phyloP scores from a whole-genome alignment of 92 coral and sea anemone genomes.

The Siderastrea siderea region DNA sequence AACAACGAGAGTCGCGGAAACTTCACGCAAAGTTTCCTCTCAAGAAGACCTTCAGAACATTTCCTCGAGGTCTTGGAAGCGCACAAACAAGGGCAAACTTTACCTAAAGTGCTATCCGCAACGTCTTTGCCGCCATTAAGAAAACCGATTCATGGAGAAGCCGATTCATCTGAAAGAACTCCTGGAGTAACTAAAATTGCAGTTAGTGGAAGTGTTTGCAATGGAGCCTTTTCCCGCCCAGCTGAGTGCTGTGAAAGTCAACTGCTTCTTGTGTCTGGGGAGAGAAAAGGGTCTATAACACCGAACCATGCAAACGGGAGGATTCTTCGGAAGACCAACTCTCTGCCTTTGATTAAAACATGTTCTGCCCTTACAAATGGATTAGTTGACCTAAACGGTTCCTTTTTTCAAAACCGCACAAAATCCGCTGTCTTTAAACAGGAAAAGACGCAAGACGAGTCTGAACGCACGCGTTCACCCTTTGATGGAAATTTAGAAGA shows the following conservation, averaged over 20 bases:
- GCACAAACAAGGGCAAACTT: not conserved
- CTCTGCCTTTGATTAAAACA: conserved; percentile 42
- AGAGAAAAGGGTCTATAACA: not conserved
- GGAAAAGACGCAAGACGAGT: not conserved
- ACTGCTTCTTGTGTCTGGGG: not conserved
- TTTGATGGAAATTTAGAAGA: conserved; percentile 42
- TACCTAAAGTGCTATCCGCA: conserved; percentile 20
- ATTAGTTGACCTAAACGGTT: not conserved
- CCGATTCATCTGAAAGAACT: not conserved
- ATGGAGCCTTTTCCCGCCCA: conserved; percentile 4
- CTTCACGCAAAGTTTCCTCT: conserved; percentile 3
- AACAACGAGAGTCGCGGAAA: not conserved
- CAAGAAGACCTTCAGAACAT: conserved; percentile 51
- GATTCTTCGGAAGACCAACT: conserved; percentile 35
- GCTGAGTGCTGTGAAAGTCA: not conserved
- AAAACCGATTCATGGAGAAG: conserved; percentile 16
- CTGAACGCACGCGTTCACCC: not conserved
- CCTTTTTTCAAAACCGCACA: conserved; percentile 12
- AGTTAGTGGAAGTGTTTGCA: not conserved
- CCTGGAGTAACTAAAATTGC: conserved; percentile 23
- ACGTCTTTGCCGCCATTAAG: conserved; percentile 30
- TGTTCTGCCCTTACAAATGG: conserved; percentile 15
- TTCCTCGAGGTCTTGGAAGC: conserved; percentile 44
- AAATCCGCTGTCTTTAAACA: conserved; percentile 9
- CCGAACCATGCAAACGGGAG: not conserved